A percentile compares a stretch with the other conserved stretches of the same genome.
These are phyloP conservation scores for Apamea monoglypha DNA, from an alignment of 2,888 invertebrate genomes.

Conservation along the genomic window DNA sequence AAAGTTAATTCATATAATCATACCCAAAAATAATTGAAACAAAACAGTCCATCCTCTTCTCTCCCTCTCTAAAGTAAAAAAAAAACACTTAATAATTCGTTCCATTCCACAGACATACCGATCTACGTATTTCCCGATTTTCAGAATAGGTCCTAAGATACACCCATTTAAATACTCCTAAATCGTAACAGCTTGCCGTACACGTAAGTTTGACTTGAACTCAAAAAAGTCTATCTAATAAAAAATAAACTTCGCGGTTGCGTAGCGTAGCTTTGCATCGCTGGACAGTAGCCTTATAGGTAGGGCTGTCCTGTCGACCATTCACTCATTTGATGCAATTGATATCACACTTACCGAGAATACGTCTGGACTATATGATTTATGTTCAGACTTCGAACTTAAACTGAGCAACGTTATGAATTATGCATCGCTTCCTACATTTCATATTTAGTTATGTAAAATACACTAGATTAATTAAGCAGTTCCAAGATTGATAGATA, in stretches of 20 bases:
- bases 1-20: background rate
- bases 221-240: background rate
- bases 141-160: background rate
- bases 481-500: background rate
- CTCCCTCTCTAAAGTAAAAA: background rate
- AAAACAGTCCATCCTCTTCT: background rate
- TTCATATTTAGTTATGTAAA: constrained; percentile 13
- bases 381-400: constrained; percentile 47
- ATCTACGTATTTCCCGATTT: background rate
- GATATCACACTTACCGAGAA: constrained; percentile 60
- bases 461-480: constrained; percentile 5
- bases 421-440: constrained; percentile 7
- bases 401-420: constrained; percentile 12
- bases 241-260: background rate
- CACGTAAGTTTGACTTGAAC: background rate
- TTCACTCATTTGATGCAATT: constrained; percentile 65
- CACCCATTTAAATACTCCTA: background rate
- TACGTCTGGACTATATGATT: constrained; percentile 55
- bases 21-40: background rate
- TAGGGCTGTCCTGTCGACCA: constrained; percentile 67
- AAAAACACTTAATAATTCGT: no score
- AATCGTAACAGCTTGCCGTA: background rate
- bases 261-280: constrained; percentile 42
- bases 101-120: background rate
- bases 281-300: constrained; percentile 43